These are phyloP conservation scores for Pangasius krempfi DNA, from an alignment of 2,797 vertebrate species.

Conservation along the genomic window DNA sequence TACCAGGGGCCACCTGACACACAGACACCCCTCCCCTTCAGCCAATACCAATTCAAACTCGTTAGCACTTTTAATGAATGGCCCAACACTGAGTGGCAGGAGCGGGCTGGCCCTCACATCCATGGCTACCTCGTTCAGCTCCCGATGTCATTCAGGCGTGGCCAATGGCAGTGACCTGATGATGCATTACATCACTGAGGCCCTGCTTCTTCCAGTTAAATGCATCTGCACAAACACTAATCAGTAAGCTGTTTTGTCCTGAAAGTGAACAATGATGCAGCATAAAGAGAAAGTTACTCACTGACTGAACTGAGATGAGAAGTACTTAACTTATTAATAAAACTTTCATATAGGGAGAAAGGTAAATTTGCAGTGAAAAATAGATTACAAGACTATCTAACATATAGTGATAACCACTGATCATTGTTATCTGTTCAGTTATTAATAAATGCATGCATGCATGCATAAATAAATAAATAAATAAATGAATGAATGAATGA, in stretches of 20 bases:
- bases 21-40: conserved; percentile 19
- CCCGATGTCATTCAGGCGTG: conserved; percentile 8
- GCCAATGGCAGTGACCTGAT: neutral
- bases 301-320: neutral
- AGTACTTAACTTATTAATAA: neutral
- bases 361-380: neutral
- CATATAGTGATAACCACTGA: neutral
- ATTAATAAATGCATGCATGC: conserved; percentile 6
- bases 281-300: neutral
- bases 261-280: neutral
- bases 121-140: neutral
- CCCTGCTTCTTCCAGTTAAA: neutral
- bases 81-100: conserved; percentile 63
- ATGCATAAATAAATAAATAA: neutral
- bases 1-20: conserved; percentile 9
- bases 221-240: neutral
- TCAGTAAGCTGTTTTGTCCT: neutral
- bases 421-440: neutral
- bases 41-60: conserved; percentile 72
- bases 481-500: too few species aligned
- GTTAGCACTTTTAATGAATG: conserved; percentile 71
- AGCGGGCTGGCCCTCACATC: conserved; percentile 18
- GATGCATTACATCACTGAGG: conserved; percentile 57
- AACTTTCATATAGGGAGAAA: neutral
- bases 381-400: neutral